These are phyloP conservation scores for Elephantulus edwardii DNA, from an alignment of 2,113 vertebrate genomes.

Conservation along the genomic window DNA sequence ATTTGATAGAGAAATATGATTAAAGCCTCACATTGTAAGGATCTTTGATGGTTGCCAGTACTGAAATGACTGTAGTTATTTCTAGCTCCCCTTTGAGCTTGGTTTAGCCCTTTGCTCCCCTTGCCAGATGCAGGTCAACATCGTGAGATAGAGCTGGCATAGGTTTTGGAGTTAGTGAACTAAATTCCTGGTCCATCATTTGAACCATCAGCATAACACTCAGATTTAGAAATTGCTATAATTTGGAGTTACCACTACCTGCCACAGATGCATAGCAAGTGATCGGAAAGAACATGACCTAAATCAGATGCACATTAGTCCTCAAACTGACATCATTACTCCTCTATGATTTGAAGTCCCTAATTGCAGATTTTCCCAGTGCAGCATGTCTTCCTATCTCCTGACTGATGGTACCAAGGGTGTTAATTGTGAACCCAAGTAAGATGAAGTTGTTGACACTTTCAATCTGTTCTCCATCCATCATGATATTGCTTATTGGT, in stretches of 20 bases:
- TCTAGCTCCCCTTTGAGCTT: neutral
- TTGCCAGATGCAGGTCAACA: neutral
- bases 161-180: neutral
- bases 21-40: neutral
- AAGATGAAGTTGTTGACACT: no score
- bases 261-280: no score
- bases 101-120: neutral
- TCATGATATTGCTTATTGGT: no score
- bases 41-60: neutral
- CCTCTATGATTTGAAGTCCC: no score
- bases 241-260: neutral
- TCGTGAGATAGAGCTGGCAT: neutral
- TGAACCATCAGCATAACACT: neutral
- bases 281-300: no score
- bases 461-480: no score
- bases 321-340: no score
- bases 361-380: no score
- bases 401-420: no score
- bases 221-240: neutral
- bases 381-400: no score
- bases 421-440: no score
- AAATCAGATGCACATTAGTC: no score
- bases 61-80: neutral
- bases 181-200: neutral
- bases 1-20: conserved; percentile 1